These are phyloP conservation scores for Syndactyla subalaris DNA, from an alignment of 2,797 vertebrate species.

Conservation along the genomic window DNA sequence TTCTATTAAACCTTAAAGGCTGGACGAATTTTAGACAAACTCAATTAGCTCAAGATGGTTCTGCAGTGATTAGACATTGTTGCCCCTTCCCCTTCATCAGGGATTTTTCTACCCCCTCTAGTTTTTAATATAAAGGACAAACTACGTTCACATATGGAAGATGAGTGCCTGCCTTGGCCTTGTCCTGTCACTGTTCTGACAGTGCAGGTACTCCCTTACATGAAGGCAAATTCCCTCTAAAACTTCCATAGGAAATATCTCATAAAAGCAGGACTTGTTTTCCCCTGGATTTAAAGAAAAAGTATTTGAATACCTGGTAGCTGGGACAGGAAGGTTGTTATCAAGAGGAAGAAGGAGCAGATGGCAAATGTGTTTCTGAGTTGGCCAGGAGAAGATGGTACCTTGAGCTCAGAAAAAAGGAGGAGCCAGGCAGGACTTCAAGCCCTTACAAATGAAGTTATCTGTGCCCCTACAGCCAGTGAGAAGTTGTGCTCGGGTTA, in stretches of 20 bases:
- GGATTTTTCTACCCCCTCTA: conserved; percentile 41
- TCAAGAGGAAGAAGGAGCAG: background rate
- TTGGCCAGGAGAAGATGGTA: background rate
- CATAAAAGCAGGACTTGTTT: background rate
- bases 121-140: conserved; percentile 16
- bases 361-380: background rate
- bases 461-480: background rate
- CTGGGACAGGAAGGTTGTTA: background rate
- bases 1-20: conserved; percentile 77
- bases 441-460: background rate
- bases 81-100: conserved; percentile 58
- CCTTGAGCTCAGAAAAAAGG: background rate
- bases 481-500: background rate
- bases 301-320: background rate
- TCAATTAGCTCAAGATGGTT: conserved; percentile 80
- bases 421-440: background rate
- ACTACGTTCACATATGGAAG: conserved; percentile 47
- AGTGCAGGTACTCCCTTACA: background rate
- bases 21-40: conserved; percentile 79
- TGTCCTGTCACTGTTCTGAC: background rate
- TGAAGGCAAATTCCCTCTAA: background rate
- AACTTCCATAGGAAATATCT: background rate
- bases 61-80: conserved; percentile 68
- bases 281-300: background rate
- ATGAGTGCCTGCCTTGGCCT: background rate